Conservation (phyloP, 1,140 invertebrate species). For the Macrobrachium nipponense region DNA sequence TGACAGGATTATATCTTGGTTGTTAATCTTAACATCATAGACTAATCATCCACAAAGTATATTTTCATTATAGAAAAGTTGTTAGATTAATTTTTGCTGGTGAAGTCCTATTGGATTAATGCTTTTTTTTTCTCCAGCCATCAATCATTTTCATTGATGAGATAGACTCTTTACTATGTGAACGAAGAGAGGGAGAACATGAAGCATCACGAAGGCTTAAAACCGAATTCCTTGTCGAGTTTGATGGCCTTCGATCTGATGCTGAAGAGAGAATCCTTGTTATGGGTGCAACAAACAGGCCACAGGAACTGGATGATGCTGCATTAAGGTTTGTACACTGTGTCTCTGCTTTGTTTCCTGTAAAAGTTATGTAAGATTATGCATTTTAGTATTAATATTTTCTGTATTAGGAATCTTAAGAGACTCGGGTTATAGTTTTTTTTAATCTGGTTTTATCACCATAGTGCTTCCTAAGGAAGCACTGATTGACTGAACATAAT, state of each 20-base stretch:
- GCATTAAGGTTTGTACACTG: constrained; percentile 72
- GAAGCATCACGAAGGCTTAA: constrained; percentile 96
- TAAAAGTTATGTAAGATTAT: too few relatives aligned
- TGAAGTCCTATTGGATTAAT: neutral
- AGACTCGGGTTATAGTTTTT: too few relatives aligned
- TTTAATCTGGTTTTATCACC: too few relatives aligned
- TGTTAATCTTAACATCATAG: neutral
- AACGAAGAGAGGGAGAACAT: constrained; percentile 91
- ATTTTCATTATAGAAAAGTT: neutral
- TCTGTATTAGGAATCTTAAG: too few relatives aligned
- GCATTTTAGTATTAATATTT: too few relatives aligned
- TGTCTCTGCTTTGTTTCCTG: too few relatives aligned
- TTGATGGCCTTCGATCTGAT: constrained; percentile 88
- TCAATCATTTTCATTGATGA: constrained; percentile 97
- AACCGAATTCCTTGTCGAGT: constrained; percentile 97
- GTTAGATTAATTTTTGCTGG: neutral
- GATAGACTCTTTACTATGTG: constrained; percentile 93
- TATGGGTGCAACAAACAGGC: constrained; percentile 95
- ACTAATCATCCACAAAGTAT: too few relatives aligned
- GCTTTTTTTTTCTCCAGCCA: constrained; percentile 72
- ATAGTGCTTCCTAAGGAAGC: too few relatives aligned
- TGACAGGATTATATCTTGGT: neutral
- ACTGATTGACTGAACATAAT: too few relatives aligned
- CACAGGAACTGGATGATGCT: constrained; percentile 94
- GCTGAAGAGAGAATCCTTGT: constrained; percentile 92